Evolutionary conservation across 2,113 vertebrate genomes (phyloP), one percentile per base, ranked within the genome.

Genomic region (Antennarius striatus): DNA sequence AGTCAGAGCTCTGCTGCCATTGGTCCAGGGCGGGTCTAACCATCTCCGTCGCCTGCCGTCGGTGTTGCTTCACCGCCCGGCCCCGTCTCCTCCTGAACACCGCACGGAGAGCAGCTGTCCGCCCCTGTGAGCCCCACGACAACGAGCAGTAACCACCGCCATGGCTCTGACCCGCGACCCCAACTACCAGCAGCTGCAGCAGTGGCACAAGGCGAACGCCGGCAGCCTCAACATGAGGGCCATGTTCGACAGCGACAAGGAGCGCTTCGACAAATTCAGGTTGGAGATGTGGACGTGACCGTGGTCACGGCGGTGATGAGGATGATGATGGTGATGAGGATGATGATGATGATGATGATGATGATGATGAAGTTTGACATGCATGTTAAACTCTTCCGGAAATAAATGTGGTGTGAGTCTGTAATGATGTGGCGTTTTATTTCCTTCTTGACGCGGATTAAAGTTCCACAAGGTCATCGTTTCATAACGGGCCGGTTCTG

Each of bases 181-280:
- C 1, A 88, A 86, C 61, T 98, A 92, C 86, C 87, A 93, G 91
- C 91, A 93, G 73, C 94, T 98, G 52, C 50, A 88, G 79, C 83
- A 95, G 10, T 97, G 95, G 95, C 85, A 94, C 82, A 76, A 85
- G n/a, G 79, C 79, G 6, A 84, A 95, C 17, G 78, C 68, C 14
- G 62, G 86, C 4, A 82, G 80, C n/a, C 93, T 98, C 48, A 93
- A 91, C 53, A 92, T 98, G 90, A 91, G 96, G 83, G 67, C 87
- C 51, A 92, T 97, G 84, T 98, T 98, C 68, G 90, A 94, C 0
- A 56, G 71, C 1, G 94, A 98, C 59, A 77, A 80, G 79, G 90
- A 93, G 1, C 85, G 96, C 1, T 98, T 98, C 92, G 83, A 48
- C 69, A 93, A 88, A 49, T 93, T 97, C 92, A 98, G 96, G 96